These are phyloP conservation scores for Pantherophis vulpinus DNA, from an alignment of 2,797 vertebrate genomes.

Conservation along the genomic window DNA sequence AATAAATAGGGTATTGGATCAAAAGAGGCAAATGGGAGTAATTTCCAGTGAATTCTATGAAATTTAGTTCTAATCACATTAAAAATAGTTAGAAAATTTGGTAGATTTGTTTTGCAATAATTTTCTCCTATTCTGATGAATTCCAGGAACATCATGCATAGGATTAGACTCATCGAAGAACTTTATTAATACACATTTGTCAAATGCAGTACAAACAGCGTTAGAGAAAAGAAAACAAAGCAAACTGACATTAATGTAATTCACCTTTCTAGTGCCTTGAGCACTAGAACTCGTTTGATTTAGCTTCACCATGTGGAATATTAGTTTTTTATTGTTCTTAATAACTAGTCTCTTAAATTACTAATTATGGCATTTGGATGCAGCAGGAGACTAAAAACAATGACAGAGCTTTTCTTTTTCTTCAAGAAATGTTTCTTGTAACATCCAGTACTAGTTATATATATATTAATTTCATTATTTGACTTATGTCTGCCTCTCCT, in stretches of 20 bases:
- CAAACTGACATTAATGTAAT: no score
- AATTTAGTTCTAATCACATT: no score
- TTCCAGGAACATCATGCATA: background rate
- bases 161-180: background rate
- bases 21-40: no score
- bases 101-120: no score
- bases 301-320: background rate
- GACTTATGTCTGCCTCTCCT: background rate
- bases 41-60: no score
- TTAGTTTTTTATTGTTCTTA: background rate
- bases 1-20: no score
- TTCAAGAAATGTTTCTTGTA: slow-evolving; percentile 1
- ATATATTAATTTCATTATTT: slow-evolving; percentile 5
- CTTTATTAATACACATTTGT: background rate
- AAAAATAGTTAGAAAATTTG: no score
- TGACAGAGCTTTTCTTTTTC: slow-evolving; percentile 2
- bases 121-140: background rate
- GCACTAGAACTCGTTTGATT: background rate
- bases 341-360: background rate
- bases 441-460: background rate
- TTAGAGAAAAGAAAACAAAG: background rate
- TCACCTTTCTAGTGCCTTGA: background rate
- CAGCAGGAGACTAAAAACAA: background rate
- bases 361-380: background rate
- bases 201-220: no score